Percentiles rank a stretch among this genome's conserved stretches.
Conservation (phyloP, 2,797 vertebrate genomes). For the Scomberomorus guttatus region DNA sequence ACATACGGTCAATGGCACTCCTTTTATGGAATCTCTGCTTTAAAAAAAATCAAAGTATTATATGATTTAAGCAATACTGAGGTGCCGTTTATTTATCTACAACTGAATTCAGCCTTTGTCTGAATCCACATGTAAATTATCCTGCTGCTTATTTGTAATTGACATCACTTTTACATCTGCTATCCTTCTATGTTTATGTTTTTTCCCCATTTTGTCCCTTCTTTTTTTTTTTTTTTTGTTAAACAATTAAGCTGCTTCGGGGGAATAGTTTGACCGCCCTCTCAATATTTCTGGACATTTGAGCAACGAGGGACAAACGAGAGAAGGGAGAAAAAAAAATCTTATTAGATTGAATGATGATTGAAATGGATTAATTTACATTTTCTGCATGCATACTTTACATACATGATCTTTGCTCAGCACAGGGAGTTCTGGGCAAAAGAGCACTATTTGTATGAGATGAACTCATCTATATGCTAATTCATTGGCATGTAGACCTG, state of each 20-base stretch:
- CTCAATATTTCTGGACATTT: slow-evolving; percentile 78
- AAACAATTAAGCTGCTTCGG: slow-evolving; percentile 84
- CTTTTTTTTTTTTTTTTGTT: slow-evolving; percentile 56
- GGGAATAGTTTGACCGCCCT: slow-evolving; percentile 67
- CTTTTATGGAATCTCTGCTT: slow-evolving; percentile 61
- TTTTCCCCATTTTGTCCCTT: neutral
- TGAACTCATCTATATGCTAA: slow-evolving; percentile 99
- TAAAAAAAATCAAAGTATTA: slow-evolving; percentile 44
- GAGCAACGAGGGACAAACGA: slow-evolving; percentile 78
- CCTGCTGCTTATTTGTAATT: slow-evolving; percentile 50
- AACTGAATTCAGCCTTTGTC: slow-evolving; percentile 43
- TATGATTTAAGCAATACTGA: slow-evolving; percentile 39
- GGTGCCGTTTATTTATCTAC: slow-evolving; percentile 41
- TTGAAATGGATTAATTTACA: slow-evolving; percentile 90
- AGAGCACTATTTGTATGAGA: slow-evolving; percentile 97
- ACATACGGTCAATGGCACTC: slow-evolving; percentile 71
- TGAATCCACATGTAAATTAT: slow-evolving; percentile 44
- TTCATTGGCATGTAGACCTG: slow-evolving; percentile 95
- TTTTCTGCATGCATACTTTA: slow-evolving; percentile 88
- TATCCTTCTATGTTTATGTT: slow-evolving; percentile 23
- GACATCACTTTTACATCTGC: slow-evolving; percentile 38
- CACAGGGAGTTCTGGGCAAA: slow-evolving; percentile 93
- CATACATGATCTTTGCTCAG: slow-evolving; percentile 89
- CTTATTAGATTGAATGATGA: slow-evolving; percentile 88
- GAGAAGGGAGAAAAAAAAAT: slow-evolving; percentile 67